Conservation (phyloP, 2,113 vertebrate species). For the Gasterosteus aculeatus region DNA sequence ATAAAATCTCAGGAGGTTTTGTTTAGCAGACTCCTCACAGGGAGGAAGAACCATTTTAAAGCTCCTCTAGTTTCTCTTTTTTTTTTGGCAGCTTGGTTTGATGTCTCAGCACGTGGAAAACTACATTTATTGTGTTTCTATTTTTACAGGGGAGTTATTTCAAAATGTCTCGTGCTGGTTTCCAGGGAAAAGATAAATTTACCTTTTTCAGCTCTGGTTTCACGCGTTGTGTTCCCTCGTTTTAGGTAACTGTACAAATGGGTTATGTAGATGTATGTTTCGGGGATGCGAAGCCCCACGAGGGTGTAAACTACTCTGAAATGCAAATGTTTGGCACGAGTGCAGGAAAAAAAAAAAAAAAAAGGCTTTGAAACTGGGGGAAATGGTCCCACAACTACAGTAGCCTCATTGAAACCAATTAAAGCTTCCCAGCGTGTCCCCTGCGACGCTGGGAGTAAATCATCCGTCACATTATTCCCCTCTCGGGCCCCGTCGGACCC, state of each 20-base stretch:
- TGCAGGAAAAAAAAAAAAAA: not conserved
- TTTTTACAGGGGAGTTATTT: slow-evolving; percentile 31
- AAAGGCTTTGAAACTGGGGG: slow-evolving; percentile 29
- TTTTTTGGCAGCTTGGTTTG: slow-evolving; percentile 46
- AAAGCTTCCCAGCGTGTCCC: slow-evolving; percentile 26
- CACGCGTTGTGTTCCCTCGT: slow-evolving; percentile 4
- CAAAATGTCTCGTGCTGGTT: slow-evolving; percentile 35
- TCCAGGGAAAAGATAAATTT: slow-evolving; percentile 27
- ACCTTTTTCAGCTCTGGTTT: slow-evolving; percentile 24
- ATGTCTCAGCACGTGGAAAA: slow-evolving; percentile 43
- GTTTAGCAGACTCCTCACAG: slow-evolving; percentile 58
- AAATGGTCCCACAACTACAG: slow-evolving; percentile 35
- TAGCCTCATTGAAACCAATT: slow-evolving; percentile 44
- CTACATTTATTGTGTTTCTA: slow-evolving; percentile 22
- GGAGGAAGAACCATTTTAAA: slow-evolving; percentile 53
- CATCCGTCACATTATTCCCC: slow-evolving; percentile 31
- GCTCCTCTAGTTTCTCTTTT: slow-evolving; percentile 36
- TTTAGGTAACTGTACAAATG: slow-evolving; percentile 41
- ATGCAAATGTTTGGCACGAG: slow-evolving; percentile 39
- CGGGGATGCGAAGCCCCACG: slow-evolving; percentile 19
- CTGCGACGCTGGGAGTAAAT: slow-evolving; percentile 32
- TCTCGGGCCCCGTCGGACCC: slow-evolving; percentile 22
- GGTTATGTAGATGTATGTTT: slow-evolving; percentile 44
- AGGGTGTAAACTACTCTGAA: slow-evolving; percentile 34
- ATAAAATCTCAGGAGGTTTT: slow-evolving; percentile 61